Conservation (phyloP, 2,888 invertebrate genomes). For the Pristionchus arcanus region DNA sequence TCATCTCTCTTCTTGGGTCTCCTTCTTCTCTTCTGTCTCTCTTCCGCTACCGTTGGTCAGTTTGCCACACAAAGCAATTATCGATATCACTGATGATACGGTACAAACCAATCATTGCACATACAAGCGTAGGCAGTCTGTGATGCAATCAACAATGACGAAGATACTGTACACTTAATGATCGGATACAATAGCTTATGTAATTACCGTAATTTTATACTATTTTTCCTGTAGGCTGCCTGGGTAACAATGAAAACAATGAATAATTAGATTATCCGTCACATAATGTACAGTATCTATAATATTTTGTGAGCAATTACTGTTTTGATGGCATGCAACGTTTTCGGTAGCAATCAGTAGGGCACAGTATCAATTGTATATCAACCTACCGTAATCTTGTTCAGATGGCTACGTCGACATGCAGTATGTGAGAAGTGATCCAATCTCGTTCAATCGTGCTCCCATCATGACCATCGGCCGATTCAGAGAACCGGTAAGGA, state of each 20-base stretch:
- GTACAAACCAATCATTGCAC: neutral
- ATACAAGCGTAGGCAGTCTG: neutral
- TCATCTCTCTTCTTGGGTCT: conserved; percentile 32
- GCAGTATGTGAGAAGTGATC: neutral
- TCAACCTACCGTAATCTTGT: neutral
- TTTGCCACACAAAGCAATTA: neutral
- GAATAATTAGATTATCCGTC: too few relatives aligned
- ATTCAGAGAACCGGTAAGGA: conserved; percentile 34
- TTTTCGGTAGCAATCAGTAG: too few relatives aligned
- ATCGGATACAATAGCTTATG: neutral
- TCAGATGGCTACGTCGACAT: conserved; percentile 28
- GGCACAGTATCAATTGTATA: too few relatives aligned
- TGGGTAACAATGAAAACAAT: neutral
- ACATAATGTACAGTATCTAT: neutral
- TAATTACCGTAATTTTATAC: neutral
- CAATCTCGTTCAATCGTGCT: neutral
- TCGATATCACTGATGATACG: neutral
- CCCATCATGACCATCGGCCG: conserved; percentile 29
- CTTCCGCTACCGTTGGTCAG: neutral
- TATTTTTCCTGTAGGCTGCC: neutral
- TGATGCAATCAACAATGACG: neutral
- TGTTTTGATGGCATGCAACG: neutral
- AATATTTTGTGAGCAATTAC: neutral
- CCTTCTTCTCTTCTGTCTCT: neutral
- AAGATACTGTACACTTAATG: neutral